Conservation (phyloP, 2,888 invertebrate species). For the Tenthredo mesomela region DNA sequence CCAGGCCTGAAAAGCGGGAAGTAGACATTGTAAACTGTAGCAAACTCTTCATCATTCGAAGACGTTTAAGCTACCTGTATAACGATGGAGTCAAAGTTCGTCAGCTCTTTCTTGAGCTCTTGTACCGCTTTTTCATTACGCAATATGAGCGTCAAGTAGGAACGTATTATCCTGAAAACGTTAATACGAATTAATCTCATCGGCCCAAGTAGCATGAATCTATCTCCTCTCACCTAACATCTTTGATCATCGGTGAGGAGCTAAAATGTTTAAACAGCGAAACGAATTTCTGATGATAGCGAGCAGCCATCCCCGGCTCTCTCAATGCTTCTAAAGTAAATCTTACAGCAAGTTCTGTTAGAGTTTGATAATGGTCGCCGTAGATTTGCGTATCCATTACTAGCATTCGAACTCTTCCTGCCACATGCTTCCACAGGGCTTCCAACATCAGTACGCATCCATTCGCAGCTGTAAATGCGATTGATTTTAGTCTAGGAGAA, state of each 20-base stretch:
- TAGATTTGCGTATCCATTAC: constrained; percentile 66
- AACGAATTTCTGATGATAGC: constrained; percentile 69
- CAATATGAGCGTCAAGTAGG: constrained; percentile 68
- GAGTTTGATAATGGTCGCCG: constrained; percentile 66
- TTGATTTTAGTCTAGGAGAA: not conserved
- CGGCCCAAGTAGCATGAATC: not conserved
- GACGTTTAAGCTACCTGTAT: constrained; percentile 67
- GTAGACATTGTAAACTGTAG: not conserved
- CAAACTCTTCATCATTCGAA: constrained; percentile 35
- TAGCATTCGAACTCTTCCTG: constrained; percentile 71
- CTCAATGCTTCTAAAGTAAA: constrained; percentile 72
- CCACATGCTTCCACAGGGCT: constrained; percentile 71
- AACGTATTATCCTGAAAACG: constrained; percentile 68
- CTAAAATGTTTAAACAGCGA: constrained; percentile 74
- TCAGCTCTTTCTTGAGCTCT: constrained; percentile 65
- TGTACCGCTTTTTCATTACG: constrained; percentile 60
- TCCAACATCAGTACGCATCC: constrained; percentile 66
- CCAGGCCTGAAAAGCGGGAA: constrained; percentile 69
- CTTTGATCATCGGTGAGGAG: constrained; percentile 71
- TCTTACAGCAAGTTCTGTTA: constrained; percentile 70
- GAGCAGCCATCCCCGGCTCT: constrained; percentile 67
- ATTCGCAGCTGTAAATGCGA: not conserved
- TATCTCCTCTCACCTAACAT: constrained; percentile 66
- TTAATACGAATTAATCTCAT: constrained; percentile 19
- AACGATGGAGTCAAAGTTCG: constrained; percentile 68